A percentile compares a stretch with the other conserved stretches of the same genome.
These are phyloP conservation scores for Peromyscus californicus DNA, from an alignment of 2,113 vertebrate species.

Conservation along the genomic window DNA sequence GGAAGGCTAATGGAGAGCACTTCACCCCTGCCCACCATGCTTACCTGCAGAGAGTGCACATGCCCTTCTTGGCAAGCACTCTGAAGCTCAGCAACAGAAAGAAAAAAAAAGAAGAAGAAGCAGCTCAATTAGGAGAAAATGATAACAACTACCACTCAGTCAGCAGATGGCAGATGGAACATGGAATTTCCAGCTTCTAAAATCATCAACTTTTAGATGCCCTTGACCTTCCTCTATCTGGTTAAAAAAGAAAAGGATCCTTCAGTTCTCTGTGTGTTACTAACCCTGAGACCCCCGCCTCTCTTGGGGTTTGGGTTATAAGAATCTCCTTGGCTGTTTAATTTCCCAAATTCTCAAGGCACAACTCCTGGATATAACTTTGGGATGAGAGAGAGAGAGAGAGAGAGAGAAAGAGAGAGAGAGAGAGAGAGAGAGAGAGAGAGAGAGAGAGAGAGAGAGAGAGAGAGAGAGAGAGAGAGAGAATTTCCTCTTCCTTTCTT, in stretches of 20 bases:
- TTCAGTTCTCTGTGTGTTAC: background rate
- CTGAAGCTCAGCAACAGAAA: slow-evolving; percentile 23
- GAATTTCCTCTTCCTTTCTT: background rate
- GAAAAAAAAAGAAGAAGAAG: background rate
- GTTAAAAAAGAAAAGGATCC: slow-evolving; percentile 42
- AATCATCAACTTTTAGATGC: background rate
- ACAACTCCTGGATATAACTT: background rate
- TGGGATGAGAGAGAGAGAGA: background rate
- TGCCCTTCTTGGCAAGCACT: background rate
- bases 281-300: background rate
- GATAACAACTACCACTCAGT: background rate
- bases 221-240: background rate
- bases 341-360: background rate
- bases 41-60: background rate
- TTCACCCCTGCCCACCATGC: background rate
- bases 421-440: no score
- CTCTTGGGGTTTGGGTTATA: background rate
- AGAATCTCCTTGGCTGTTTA: background rate
- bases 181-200: slow-evolving; percentile 20
- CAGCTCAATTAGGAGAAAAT: slow-evolving; percentile 12
- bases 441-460: background rate
- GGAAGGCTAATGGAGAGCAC: background rate
- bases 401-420: background rate
- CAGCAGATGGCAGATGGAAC: slow-evolving; percentile 1
- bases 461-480: background rate